Evolutionary conservation across 2,888 invertebrate genomes (phyloP), one percentile per base, ranked within the genome.

Genomic region (Melangyna quadrimaculata): DNA sequence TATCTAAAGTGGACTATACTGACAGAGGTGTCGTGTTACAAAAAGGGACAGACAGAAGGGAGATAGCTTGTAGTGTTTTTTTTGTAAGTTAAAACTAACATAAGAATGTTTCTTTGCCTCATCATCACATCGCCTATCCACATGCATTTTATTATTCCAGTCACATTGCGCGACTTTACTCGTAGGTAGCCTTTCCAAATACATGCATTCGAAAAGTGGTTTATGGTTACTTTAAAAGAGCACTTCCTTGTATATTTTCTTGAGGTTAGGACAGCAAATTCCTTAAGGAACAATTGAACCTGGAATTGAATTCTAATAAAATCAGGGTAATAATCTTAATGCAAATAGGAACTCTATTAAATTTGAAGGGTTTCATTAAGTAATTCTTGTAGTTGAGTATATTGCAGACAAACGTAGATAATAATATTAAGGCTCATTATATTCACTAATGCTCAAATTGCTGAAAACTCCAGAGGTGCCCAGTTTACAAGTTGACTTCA

Each of bases 41-140:
- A 57, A 57, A 57, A 57, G 35, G 57, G 57, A 57, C 35, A 35
- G 57, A 32, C 57, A 57, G 35, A 27, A 35, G 57, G 27, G 57
- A 57, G 19, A 35, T 57, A 14, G 48, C 24, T 12, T 14, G 19
- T 32, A 35, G 12, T n/a, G n/a, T n/a, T 32, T 12, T 55, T 17
- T 55, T 55, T 27, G 1, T 45, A 40, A 14, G 22, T 55, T 57
- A 5, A 19, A 45, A 19, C 19, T 32, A 45, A 19, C 19, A 14
- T 32, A 32, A 17, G 32, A 32, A 57, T 24, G 17, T 6, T 35
- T 57, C 2, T 32, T 57, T 35, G 19, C 35, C 9, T 27, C 53
- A 27, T 24, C 24, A 51, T 51, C 51, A 6, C 32, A 19, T 22
- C 14, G 32, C 19, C 35, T 57, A 22, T 57, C 57, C 12, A 14